Evolutionary conservation across 2,888 invertebrate species (phyloP), one percentile per base, ranked within the genome.

Genomic region (Psylliodes chrysocephalus): DNA sequence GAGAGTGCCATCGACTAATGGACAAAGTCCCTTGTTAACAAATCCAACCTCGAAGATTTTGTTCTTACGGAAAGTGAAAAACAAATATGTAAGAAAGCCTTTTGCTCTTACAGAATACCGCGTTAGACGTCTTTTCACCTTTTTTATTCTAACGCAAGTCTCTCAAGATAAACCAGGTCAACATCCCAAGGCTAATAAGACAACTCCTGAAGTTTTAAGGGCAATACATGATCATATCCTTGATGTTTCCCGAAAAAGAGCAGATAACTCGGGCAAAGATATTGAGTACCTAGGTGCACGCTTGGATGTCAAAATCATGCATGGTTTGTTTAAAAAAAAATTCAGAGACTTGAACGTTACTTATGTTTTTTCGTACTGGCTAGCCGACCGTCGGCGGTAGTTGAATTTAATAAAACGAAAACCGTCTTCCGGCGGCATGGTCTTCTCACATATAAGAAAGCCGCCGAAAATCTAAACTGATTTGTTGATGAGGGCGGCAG

Each of bases 271-370:
- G 12, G 63, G 65, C 35, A 51, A 49, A 68, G 15, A 49, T 40
- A 61, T 64, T 52, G 35, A 62, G 59, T 73, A 73, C 60, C 56
- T 73, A 40, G 70, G 72, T 64, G 72, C 71, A 54, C 61, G 69
- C 51, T 60, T 75, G 55, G 67, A 70, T 59, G 63, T 73, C 17
- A 68, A 69, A 44, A 64, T 53, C 56, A 73, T 73, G 68, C 64
- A 68, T 70, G 47, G 53, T 44, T 56, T 71, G 53, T 74, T 73
- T 65, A 62, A 66, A 15, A 35, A 55, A 35, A 65, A 68, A 63
- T 66, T 65, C 63, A 47, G 63, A 60, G 40, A 70, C 33, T 47
- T 63, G 17, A 59, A 53, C 28, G 64, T 70, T n/a, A 69, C 69
- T 56, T 71, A 73, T 57, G n/a, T n/a, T n/a, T n/a, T n/a, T n/a